These are phyloP conservation scores for Euzophera pinguis DNA, from an alignment of 2,888 invertebrate species.

Conservation along the genomic window DNA sequence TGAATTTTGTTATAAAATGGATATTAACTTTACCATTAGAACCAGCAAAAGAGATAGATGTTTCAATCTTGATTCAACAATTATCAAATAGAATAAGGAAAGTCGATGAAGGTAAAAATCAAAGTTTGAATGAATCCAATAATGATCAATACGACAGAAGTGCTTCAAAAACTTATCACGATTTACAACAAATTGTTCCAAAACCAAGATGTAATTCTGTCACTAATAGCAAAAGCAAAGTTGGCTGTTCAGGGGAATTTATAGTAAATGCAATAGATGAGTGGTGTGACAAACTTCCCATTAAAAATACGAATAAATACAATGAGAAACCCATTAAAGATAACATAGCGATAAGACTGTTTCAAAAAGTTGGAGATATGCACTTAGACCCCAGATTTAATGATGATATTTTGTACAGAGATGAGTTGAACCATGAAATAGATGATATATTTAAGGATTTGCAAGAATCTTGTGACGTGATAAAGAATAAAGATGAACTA, in stretches of 20 bases:
- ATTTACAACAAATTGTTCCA: constrained; percentile 3
- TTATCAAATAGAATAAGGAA: constrained; percentile 42
- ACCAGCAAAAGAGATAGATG: constrained; percentile 29
- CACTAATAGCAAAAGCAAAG: background rate
- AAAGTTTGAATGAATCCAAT: constrained; percentile 8
- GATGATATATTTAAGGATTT: constrained; percentile 38
- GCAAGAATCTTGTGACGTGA: constrained; percentile 29
- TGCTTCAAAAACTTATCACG: background rate
- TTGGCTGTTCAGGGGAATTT: constrained; percentile 27
- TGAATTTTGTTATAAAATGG: constrained; percentile 41
- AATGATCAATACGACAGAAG: background rate
- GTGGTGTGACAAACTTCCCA: constrained; percentile 48
- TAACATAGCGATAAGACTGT: constrained; percentile 40
- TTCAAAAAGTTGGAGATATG: constrained; percentile 45
- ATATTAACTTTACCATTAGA: constrained; percentile 43
- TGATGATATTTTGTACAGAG: constrained; percentile 39
- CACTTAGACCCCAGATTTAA: constrained; percentile 41
- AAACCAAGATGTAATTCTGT: constrained; percentile 8
- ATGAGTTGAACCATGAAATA: constrained; percentile 43
- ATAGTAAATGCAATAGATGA: constrained; percentile 47
- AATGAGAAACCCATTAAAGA: constrained; percentile 32
- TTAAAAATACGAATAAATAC: constrained; percentile 30
- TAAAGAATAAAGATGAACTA: constrained; percentile 32
- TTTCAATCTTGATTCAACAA: constrained; percentile 36
- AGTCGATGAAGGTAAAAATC: constrained; percentile 20